Evolutionary conservation across 2,113 vertebrate species (phyloP), one percentile per base, ranked within the genome.

Genomic region (Corythornis madagascariensis): DNA sequence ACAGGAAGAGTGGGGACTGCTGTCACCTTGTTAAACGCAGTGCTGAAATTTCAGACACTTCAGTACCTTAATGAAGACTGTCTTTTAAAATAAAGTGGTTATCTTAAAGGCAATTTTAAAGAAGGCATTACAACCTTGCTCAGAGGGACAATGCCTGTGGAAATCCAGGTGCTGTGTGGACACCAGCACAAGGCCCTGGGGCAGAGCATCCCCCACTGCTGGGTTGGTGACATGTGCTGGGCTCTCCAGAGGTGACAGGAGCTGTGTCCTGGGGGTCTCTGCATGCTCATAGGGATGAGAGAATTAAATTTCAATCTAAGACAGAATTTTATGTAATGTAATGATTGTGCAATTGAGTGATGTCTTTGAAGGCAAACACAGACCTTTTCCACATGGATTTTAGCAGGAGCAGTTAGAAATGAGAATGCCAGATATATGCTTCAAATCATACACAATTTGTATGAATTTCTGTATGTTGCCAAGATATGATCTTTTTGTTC

Each of bases 401-500:
- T 92, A 95, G 96, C 95, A 94, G 90, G 96, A 96, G 94, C 96
- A 80, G 25, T 93, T 96, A 80, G 92, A 91, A 92, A 88, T 43
- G 74, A 93, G 93, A 72, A 83, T 1, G 61, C 47, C 83, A 70
- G 90, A 56, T 87, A 88, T 57, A 94, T 97, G 96, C 97, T 98
- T 97, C 92, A 94, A 93, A 94, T 96, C 95, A 81, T 92, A 95
- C 74, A 90, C 95, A 57, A 74, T 97, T 95, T 96, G 91, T 97
- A 95, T 97, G 95, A 91, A 95, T 85, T 95, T 96, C 95, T 80
- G 86, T 97, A 97, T 97, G 97, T 98, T 98, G 97, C 97, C 97
- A 97, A 98, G 97, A 97, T 83, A 96, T 92, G 96, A 95, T 97
- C 96, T 86, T 97, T 97, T 97, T 98, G 97, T 97, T 96, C 94